A percentile compares a stretch with the other conserved stretches of the same genome.
Evolutionary conservation across 2,113 vertebrate genomes (phyloP).

Genomic region (Paramisgurnus dabryanus): DNA sequence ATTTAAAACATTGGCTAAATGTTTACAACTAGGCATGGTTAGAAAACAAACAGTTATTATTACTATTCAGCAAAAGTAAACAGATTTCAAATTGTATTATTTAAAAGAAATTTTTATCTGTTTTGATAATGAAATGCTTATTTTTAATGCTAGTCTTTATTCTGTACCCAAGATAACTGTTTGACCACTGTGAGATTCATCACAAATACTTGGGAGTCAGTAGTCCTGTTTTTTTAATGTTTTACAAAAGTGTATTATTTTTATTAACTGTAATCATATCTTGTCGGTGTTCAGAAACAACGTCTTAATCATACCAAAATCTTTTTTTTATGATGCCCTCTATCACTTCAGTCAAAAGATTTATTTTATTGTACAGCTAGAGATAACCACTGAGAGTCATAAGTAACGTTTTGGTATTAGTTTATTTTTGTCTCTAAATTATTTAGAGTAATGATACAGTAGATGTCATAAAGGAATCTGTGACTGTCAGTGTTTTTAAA

Average conservation of each 20-base stretch:
- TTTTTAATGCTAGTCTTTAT: slow-evolving; percentile 8
- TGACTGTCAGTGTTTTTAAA: slow-evolving; percentile 1
- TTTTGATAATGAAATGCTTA: background rate
- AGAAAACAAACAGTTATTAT: background rate
- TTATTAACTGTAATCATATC: background rate
- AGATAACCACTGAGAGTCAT: slow-evolving; percentile 24
- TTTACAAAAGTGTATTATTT: background rate
- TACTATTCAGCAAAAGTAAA: background rate
- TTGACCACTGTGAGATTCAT: slow-evolving; percentile 30
- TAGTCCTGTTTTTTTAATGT: slow-evolving; percentile 20
- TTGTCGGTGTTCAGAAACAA: background rate
- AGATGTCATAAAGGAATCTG: slow-evolving; percentile 11
- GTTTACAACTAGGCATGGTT: background rate
- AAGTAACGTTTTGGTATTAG: background rate
- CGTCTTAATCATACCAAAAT: background rate
- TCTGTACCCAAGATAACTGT: background rate
- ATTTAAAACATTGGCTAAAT: slow-evolving; percentile 2
- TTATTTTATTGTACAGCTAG: slow-evolving; percentile 11
- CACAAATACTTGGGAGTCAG: background rate
- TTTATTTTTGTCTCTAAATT: background rate
- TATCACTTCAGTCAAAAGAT: background rate
- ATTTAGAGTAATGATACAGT: slow-evolving; percentile 6
- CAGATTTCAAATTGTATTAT: background rate
- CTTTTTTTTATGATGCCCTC: background rate
- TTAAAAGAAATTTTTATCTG: background rate